Base-by-base conservation (phyloP, 2,797 vertebrate genomes). In the Lepilemur ruficaudatus region DNA sequence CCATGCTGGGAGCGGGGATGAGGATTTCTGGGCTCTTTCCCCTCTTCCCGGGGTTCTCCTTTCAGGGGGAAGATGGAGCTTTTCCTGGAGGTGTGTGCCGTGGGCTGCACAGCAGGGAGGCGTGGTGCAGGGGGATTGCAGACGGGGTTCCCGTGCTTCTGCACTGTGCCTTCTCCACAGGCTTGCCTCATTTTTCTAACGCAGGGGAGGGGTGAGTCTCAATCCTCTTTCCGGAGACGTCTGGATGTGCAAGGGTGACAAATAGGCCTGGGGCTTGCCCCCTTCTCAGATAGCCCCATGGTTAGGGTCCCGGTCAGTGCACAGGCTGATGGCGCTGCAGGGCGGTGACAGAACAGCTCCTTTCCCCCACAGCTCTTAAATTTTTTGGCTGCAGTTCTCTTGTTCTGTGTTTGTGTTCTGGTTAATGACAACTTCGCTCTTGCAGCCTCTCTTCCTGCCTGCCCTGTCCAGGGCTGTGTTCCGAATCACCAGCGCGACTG, bases 1-100 rank as follows among this genome's bases (percentile, higher is more conserved):
- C 20, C 1, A 23, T 4, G 22, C 0, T 28, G 7, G n/a, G 23
- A 67, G n/a, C 20, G 1, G 8, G 41, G 30, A 1, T 0, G 2
- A 12, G 38, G 46, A 4, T 4, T 12, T 35, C 63, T 41, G 67
- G 30, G 12, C 55, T 7, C 57, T 14, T 17, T 18, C 5, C 52
- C 13, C 7, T 48, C 32, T 12, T 14, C 35, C 5, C 6, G 73
- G 46, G 43, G 2, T 17, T n/a, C 35, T 20, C 50, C 89, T 52
- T 67, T 67, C 30, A 11, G 32, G 28, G 28, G 67, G 46, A 17
- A 57, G n/a, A n/a, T 2, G 28, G 0, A 4, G 4, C 11, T 38
- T 14, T n/a, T 50, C n/a, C 1, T 1, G 46, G 32, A 20, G 28
- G 2, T 3, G 4, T 15, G 41, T 8, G 32, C 32, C 6, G 0